Evolutionary conservation across 2,797 vertebrate species (phyloP).

Genomic region (Pangasius krempfi): DNA sequence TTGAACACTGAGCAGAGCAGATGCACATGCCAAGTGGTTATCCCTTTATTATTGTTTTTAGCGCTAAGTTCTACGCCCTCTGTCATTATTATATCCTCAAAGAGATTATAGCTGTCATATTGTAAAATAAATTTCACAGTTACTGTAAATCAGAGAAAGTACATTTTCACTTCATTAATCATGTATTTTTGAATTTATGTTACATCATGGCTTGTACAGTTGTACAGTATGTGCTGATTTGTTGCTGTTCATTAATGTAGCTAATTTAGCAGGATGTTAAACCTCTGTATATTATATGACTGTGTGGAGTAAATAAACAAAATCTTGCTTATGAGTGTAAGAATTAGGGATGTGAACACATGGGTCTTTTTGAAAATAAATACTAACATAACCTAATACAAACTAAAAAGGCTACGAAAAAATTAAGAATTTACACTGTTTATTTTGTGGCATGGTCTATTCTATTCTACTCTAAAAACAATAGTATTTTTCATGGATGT

Average conservation of each 20-base stretch:
- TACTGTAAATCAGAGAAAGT: neutral
- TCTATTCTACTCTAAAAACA: neutral
- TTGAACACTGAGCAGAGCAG: neutral
- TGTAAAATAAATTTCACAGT: neutral
- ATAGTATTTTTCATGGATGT: neutral
- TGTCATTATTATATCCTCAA: neutral
- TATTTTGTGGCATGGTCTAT: neutral
- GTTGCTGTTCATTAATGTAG: neutral
- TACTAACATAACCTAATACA: neutral
- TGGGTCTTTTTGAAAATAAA: neutral
- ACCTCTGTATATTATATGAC: neutral
- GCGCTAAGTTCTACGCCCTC: neutral
- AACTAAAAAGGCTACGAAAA: neutral
- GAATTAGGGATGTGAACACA: neutral
- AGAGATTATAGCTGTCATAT: neutral
- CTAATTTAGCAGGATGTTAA: neutral
- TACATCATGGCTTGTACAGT: neutral
- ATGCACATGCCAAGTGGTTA: neutral
- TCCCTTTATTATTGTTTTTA: slow-evolving; percentile 10
- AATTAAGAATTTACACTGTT: neutral
- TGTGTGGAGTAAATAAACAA: neutral
- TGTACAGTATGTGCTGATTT: neutral
- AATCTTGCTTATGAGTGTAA: neutral
- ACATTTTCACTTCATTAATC: neutral
- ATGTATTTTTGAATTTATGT: neutral